Evolutionary conservation across 2,113 vertebrate species (phyloP).

Genomic region (Sardina pilchardus): DNA sequence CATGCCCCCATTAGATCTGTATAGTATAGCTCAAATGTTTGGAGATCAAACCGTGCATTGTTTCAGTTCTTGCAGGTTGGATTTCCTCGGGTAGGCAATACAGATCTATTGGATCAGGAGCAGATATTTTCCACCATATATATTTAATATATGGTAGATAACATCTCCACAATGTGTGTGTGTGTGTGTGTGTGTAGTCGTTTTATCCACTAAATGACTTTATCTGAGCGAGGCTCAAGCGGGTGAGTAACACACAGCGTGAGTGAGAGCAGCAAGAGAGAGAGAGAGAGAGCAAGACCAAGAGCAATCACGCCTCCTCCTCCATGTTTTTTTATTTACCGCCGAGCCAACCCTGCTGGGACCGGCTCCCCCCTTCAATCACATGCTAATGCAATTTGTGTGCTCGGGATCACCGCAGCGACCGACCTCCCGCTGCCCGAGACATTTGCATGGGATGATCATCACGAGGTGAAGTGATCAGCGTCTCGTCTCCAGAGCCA

Average conservation of each 20-base stretch:
- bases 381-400: constrained; percentile 63
- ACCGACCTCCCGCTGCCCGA: constrained; percentile 45
- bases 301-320: constrained; percentile 47
- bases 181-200: background rate
- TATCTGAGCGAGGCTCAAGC: background rate
- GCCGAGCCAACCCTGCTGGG: constrained; percentile 36
- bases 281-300: background rate
- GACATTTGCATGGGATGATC: constrained; percentile 59
- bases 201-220: constrained; percentile 2
- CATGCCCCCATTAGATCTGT: background rate
- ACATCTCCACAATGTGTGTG: background rate
- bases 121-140: no score
- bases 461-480: constrained; percentile 27
- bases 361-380: constrained; percentile 36
- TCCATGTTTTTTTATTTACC: constrained; percentile 29
- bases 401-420: constrained; percentile 45
- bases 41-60: no score
- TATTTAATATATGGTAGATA: background rate
- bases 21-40: no score
- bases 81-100: no score
- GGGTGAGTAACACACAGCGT: constrained; percentile 16
- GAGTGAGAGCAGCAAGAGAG: constrained; percentile 8
- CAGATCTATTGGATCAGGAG: no score
- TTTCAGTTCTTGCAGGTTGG: no score
- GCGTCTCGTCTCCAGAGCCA: no score